These are phyloP conservation scores for Eristalinus aeneus DNA, from an alignment of 2,888 invertebrate species.

Conservation along the genomic window DNA sequence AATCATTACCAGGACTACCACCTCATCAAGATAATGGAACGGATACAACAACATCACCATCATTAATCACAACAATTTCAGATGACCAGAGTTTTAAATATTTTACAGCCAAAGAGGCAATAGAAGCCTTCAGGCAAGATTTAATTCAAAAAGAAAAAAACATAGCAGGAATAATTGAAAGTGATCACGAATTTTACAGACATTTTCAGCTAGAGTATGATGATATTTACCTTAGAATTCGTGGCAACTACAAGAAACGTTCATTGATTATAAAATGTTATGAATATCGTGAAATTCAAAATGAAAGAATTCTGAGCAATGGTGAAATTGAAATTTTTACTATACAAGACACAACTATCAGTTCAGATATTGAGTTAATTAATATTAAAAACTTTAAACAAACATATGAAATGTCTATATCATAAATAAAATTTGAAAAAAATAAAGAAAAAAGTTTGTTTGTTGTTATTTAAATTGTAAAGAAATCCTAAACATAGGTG, in stretches of 20 bases:
- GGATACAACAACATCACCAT: neutral
- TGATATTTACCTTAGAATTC: conserved; percentile 26
- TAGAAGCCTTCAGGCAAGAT: conserved; percentile 52
- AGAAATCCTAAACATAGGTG: conserved; percentile 49
- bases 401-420: conserved; percentile 10
- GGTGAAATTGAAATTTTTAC: conserved; percentile 43
- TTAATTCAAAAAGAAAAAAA: conserved; percentile 35
- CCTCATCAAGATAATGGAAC: no score
- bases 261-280: conserved; percentile 33
- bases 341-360: neutral
- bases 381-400: conserved; percentile 6
- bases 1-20: no score
- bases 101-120: conserved; percentile 34
- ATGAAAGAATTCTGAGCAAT: conserved; percentile 42
- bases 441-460: neutral
- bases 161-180: conserved; percentile 53
- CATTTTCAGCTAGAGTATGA: conserved; percentile 51
- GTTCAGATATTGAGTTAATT: conserved; percentile 9
- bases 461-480: conserved; percentile 23
- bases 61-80: no score
- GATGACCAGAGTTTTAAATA: no score
- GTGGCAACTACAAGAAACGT: conserved; percentile 36
- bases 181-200: conserved; percentile 50
- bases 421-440: neutral
- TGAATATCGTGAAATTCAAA: conserved; percentile 47